phyloP scores from a whole-genome alignment of 1,140 invertebrate genomes.

The Bilobella aurantiaca region DNA sequence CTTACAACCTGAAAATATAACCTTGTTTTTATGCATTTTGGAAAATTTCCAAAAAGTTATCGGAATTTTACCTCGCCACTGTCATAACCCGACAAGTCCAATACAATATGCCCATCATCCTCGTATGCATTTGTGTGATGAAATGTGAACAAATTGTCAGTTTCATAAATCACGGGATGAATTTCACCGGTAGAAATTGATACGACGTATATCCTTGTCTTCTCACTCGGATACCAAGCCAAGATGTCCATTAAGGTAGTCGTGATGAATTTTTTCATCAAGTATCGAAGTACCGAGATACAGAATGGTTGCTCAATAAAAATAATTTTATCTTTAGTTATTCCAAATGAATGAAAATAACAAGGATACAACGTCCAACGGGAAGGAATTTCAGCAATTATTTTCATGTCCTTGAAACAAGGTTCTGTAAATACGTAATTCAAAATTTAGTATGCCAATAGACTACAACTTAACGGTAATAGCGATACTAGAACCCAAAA shows the following conservation, averaged over 20 bases:
- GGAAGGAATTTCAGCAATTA: constrained; percentile 38
- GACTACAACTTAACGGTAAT: not conserved
- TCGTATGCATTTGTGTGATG: constrained; percentile 49
- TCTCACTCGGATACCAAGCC: constrained; percentile 42
- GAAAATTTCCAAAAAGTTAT: not conserved
- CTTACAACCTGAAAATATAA: not conserved
- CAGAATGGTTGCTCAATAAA: constrained; percentile 44
- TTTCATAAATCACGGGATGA: constrained; percentile 38
- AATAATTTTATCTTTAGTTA: constrained; percentile 46
- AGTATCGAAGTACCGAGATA: constrained; percentile 41
- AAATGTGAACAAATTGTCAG: constrained; percentile 44
- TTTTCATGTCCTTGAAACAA: constrained; percentile 34
- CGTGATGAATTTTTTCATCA: constrained; percentile 38
- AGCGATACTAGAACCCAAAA: not conserved
- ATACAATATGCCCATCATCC: constrained; percentile 40
- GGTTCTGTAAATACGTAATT: constrained; percentile 11
- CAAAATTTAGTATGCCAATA: no score
- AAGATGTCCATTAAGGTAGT: constrained; percentile 41
- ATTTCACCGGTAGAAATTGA: constrained; percentile 41
- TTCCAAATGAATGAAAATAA: constrained; percentile 49
- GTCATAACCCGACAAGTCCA: constrained; percentile 31
- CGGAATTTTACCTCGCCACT: constrained; percentile 18
- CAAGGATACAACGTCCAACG: constrained; percentile 39
- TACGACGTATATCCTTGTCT: constrained; percentile 42
- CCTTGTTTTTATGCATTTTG: not conserved